Conservation (phyloP, 2,797 vertebrate species). For the Tarsius wallacei region DNA sequence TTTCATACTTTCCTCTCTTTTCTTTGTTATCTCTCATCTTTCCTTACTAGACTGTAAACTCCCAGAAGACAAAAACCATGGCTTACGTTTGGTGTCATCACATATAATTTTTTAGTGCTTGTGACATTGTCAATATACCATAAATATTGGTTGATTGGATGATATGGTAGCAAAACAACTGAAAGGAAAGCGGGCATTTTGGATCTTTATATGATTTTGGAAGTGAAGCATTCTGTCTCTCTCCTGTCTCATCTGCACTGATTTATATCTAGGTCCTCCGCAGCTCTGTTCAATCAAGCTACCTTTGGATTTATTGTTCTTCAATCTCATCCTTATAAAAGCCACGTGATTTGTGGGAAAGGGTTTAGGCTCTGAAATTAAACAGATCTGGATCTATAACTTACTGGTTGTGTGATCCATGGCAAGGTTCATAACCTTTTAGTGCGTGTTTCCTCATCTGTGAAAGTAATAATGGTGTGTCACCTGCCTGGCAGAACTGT, state of each 20-base stretch:
- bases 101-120: not conserved
- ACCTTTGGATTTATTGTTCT: conserved; percentile 59
- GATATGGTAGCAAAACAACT: not conserved
- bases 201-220: conserved; percentile 33
- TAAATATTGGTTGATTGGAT: not conserved
- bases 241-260: conserved; percentile 5
- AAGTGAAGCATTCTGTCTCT: conserved; percentile 6
- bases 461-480: not conserved
- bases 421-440: not conserved
- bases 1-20: not conserved
- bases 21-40: not conserved
- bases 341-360: conserved; percentile 65
- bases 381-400: conserved; percentile 1
- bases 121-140: not conserved
- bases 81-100: not conserved
- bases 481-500: not conserved
- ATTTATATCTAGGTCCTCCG: conserved; percentile 27
- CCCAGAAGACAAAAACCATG: not conserved
- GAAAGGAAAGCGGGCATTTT: not conserved
- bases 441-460: not conserved
- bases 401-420: conserved; percentile 26
- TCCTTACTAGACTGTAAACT: not conserved
- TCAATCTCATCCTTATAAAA: conserved; percentile 56
- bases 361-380: conserved; percentile 45
- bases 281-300: not conserved